Evolutionary conservation across 2,888 invertebrate genomes (phyloP), one percentile per base, ranked within the genome.

Genomic region (Agrochola lota): DNA sequence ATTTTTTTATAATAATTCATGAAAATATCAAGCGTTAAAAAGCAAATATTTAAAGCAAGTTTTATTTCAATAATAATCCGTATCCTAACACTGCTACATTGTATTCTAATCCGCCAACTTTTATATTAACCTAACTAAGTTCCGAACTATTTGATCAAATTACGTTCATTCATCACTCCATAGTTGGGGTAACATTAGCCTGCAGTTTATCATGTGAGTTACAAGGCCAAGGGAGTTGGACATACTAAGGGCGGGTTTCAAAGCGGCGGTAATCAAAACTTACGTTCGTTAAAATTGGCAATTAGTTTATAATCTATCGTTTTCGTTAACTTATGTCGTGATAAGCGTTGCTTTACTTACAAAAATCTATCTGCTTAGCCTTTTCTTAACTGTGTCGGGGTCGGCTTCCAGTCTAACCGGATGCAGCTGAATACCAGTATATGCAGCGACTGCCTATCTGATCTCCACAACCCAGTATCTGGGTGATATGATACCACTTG

Each of bases 141-240:
- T 76, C 17, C 2, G 26, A 87, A 85, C 88, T 86, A 86, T 87
- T 87, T 80, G 74, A 86, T 85, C 67, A 86, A 85, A 86, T 87
- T 79, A 76, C 77, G 55, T 80, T 83, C 75, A 87, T 87, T 87
- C 79, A 86, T 86, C 88, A 87, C 74, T 74, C 70, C 23, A 73
- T 86, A 81, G 86, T 81, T 80, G 35, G 30, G 57, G 52, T 52
- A 64, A 83, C 79, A 80, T 77, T 82, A 83, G 59, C 69, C 23
- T 78, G 85, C 86, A 81, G 88, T 88, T 87, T 77, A 88, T 87
- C 87, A 87, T 80, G 59, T 35, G 68, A 81, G 88, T 84, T 84
- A 69, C 87, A 87, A 83, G 85, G 87, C 71, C 80, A 71, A 12
- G 6, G 23, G 17, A 79, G 78, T 83, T 87, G 80, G 79, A 85